Evolutionary conservation across 2,888 invertebrate genomes (phyloP), one percentile per base, ranked within the genome.

Genomic region (Drosophila multiciliata): DNA sequence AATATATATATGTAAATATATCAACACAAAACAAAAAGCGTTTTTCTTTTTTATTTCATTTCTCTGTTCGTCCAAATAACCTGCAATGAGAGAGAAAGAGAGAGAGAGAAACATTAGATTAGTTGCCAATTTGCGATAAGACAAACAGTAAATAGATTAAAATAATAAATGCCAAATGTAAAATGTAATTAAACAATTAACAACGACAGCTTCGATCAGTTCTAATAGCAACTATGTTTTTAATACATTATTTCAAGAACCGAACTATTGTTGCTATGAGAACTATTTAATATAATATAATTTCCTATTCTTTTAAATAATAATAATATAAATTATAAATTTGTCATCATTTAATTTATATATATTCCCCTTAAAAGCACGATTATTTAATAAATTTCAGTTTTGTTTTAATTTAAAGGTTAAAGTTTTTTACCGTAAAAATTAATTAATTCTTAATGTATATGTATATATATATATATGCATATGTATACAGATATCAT

Each of bases 11-110:
- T 26, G 3, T 54, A 1, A 20, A 45, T 9, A 53, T 66, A 50
- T 52, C 40, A 52, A 29, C 78, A 78, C 75, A 58, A 75, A 72
- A 78, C 63, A 71, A 79, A 78, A 74, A 71, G 35, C 45, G 9
- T 60, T 48, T 66, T 59, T 23, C 35, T 48, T 4, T 54, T 50
- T 48, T 11, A 58, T 52, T 12, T 15, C 1, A 20, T 52, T 65
- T 36, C 38, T 20, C 54, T 53, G 38, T 53, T 26, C 58, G 54
- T 52, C 65, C 69, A 50, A n/a, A 65, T 59, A 67, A 78, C 52
- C 80, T 80, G 78, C 53, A 77, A 80, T 61, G 61, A 64, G 36
- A 75, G 32, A 50, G 17, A 64, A 42, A 55, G n/a, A n/a, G 49
- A 20, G 50, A 20, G 35, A 35, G 20, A 42, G 29, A 58, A 62